Base-by-base conservation (phyloP, 1,140 invertebrate genomes). In the Carcinoscorpius rotundicauda region DNA sequence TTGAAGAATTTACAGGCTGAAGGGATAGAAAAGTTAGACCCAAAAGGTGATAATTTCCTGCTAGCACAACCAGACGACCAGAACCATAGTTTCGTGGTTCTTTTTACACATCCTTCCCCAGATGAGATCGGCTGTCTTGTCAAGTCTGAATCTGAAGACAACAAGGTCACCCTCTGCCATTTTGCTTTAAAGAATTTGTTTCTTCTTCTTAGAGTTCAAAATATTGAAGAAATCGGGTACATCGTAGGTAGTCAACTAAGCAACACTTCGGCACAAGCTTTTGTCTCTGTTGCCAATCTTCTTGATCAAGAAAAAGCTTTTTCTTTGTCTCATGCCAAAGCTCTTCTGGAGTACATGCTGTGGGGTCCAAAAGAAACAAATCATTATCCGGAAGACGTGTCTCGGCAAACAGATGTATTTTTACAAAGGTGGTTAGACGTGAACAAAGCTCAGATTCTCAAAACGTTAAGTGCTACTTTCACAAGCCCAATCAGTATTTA, bases 1-100 rank as follows among this genome's bases (percentile, higher is more conserved):
- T 76, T 91, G 57, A 91, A 91, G 73, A 85, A 84, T 71, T 78
- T 93, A n/a, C 88, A 91, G 74, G 87, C 87, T 3, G 83, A 88
- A 64, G 88, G 88, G 3, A 83, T 89, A 29, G 88, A 91, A 72
- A 87, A 90, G 71, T 79, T 87, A 9, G 81, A 86, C 0, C 78
- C 83, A 49, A 82, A 81, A 66, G 72, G 90, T 51, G 84, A 82
- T 52, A 83, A 84, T 58, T 83, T 87, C 66, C 79, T 87, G 0
- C 78, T 84, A 3, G 78, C 82, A 61, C 78, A 80, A 61, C 82
- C 85, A 55, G 80, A 83, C 67, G 82, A 83, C 73, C 78, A 82
- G 61, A 81, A 81, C 65, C 83, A 84, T 57, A 78, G 86, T 71
- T 77, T 90, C 48, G 86, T 86, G 72, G 81, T 89, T 59, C 79